These are phyloP conservation scores for Cromileptes altivelis DNA, from an alignment of 2,113 vertebrate species.

Conservation along the genomic window DNA sequence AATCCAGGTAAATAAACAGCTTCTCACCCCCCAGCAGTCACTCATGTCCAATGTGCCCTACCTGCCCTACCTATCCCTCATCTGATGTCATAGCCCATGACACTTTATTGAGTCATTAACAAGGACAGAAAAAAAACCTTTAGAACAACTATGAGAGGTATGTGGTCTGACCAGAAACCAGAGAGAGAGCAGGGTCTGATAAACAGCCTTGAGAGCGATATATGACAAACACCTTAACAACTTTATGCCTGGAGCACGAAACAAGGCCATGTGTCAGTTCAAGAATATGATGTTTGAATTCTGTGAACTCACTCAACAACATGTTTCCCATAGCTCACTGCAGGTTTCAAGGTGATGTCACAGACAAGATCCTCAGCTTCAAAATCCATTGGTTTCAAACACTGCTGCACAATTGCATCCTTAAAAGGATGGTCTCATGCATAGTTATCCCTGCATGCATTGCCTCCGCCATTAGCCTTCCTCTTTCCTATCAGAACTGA, in stretches of 20 bases:
- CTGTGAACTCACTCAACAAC: neutral
- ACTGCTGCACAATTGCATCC: neutral
- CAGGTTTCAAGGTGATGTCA: neutral
- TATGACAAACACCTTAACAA: neutral
- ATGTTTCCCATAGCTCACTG: neutral
- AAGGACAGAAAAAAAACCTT: neutral
- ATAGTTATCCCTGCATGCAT: neutral
- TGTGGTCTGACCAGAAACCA: conserved; percentile 36
- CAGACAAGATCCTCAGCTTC: neutral
- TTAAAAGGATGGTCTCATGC: no score
- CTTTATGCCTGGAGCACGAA: neutral
- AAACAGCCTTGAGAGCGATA: neutral
- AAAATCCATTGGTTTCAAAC: neutral
- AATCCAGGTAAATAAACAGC: neutral
- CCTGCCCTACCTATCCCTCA: neutral
- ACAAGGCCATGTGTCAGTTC: neutral
- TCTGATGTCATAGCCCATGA: conserved; percentile 9
- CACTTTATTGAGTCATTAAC: neutral
- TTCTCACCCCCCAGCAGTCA: neutral
- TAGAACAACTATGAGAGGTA: conserved; percentile 13
- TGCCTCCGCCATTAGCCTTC: neutral
- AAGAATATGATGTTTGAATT: neutral
- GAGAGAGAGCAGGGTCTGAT: neutral
- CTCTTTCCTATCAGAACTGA: neutral
- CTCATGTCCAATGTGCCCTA: neutral